A percentile compares a stretch with the other conserved stretches of the same genome.
Conservation (phyloP, 2,888 invertebrate genomes). For the Leptopterna dolabrata region DNA sequence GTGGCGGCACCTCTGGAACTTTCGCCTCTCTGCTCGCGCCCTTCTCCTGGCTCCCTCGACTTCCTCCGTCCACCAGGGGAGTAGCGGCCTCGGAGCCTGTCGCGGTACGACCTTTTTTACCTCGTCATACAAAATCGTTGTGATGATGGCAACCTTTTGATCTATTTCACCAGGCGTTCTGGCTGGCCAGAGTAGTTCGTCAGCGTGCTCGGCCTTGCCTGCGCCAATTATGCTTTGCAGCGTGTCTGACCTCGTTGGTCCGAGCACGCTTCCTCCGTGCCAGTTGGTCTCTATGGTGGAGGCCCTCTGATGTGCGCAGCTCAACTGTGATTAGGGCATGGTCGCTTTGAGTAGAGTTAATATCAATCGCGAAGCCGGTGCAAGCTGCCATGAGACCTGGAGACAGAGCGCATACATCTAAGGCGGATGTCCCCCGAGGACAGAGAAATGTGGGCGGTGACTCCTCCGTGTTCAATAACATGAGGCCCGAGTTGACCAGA, state of each 20-base stretch:
- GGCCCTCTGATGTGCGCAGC: too few relatives aligned
- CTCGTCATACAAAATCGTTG: background rate
- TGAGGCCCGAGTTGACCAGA: background rate
- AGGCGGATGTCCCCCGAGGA: background rate
- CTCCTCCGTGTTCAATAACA: background rate
- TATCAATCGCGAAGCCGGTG: too few relatives aligned
- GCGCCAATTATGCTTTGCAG: too few relatives aligned
- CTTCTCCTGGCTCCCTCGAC: background rate
- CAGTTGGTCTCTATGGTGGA: background rate
- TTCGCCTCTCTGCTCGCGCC: background rate
- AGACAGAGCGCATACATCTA: background rate
- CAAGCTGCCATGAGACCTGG: too few relatives aligned
- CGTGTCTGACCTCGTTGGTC: background rate
- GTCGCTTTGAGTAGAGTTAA: too few relatives aligned
- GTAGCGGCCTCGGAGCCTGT: background rate
- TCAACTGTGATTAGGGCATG: too few relatives aligned
- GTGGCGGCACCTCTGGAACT: background rate
- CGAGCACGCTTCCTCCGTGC: too few relatives aligned
- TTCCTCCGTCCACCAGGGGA: constrained; percentile 10
- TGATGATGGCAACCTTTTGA: background rate
- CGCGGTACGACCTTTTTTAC: background rate
- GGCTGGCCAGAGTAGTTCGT: constrained; percentile 11
- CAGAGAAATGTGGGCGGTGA: background rate
- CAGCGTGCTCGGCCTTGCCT: background rate
- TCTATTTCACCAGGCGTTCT: background rate